These are phyloP conservation scores for pig (Sus scrofa) DNA, from an alignment of 2,113 vertebrate species.

Conservation along the genomic window DNA sequence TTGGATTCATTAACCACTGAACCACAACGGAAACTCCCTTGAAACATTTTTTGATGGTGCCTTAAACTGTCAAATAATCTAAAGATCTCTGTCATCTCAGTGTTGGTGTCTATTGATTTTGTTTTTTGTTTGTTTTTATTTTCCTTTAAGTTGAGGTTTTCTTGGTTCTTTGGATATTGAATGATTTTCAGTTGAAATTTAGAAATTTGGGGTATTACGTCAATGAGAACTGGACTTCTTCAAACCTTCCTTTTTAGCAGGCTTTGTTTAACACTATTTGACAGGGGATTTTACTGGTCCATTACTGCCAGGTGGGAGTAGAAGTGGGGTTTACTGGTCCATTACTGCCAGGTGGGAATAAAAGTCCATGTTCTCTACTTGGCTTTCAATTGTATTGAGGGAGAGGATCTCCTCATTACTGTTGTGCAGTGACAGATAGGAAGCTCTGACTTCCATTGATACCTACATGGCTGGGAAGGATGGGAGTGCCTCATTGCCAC, in stretches of 20 bases:
- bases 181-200: background rate
- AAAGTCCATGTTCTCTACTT: background rate
- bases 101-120: background rate
- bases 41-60: background rate
- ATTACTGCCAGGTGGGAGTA: background rate
- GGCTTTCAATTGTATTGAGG: background rate
- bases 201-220: background rate
- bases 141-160: background rate
- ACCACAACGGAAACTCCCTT: too few species aligned
- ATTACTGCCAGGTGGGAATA: background rate
- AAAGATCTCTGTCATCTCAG: background rate
- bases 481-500: background rate
- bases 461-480: background rate
- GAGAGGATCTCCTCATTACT: background rate
- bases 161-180: background rate
- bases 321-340: background rate
- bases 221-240: background rate
- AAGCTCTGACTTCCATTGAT: background rate
- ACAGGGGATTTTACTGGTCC: background rate
- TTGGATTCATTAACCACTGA: too few species aligned
- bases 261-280: background rate
- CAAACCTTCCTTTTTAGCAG: background rate
- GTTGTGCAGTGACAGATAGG: too few species aligned
- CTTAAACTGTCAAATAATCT: background rate
- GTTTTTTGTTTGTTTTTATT: background rate